Evolutionary conservation across 92 coral and sea anemone species (phyloP).

Genomic region (Porites lobata): DNA sequence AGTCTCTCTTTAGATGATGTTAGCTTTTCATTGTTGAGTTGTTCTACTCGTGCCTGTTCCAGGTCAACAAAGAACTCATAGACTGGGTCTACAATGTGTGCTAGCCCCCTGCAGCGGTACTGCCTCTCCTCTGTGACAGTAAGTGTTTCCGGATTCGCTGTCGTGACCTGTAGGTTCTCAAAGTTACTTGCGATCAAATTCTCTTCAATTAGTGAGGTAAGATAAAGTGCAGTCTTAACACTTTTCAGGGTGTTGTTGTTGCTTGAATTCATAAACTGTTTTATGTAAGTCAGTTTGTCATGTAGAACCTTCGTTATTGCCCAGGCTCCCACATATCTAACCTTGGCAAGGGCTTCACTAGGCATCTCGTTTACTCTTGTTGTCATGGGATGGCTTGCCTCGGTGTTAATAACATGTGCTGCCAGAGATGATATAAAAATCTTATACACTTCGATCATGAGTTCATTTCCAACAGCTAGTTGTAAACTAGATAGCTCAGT

Average conservation of each 20-base stretch:
- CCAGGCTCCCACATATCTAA: slow-evolving; percentile 53
- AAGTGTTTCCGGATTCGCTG: neutral
- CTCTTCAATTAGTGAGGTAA: neutral
- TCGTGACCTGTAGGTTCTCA: neutral
- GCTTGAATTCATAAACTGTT: neutral
- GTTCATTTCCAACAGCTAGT: slow-evolving; percentile 46
- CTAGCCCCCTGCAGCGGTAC: neutral
- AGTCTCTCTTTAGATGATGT: neutral
- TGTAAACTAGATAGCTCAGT: slow-evolving; percentile 1
- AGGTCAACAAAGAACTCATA: slow-evolving; percentile 5
- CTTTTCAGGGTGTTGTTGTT: neutral
- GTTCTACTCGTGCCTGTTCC: neutral
- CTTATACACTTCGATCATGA: slow-evolving; percentile 30
- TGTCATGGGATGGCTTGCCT: neutral
- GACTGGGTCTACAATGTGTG: neutral
- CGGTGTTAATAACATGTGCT: neutral
- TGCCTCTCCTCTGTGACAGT: slow-evolving; percentile 6
- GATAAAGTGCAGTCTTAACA: neutral
- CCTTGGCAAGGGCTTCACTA: slow-evolving; percentile 21
- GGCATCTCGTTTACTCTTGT: slow-evolving; percentile 36
- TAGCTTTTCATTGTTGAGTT: neutral
- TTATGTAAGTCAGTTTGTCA: neutral
- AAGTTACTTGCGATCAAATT: neutral
- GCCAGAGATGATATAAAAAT: slow-evolving; percentile 9
- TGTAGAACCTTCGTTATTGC: slow-evolving; percentile 10